A percentile compares a stretch with the other conserved stretches of the same genome.
Conservation (phyloP, 2,888 invertebrate genomes). For the Stenodema calcarata region DNA sequence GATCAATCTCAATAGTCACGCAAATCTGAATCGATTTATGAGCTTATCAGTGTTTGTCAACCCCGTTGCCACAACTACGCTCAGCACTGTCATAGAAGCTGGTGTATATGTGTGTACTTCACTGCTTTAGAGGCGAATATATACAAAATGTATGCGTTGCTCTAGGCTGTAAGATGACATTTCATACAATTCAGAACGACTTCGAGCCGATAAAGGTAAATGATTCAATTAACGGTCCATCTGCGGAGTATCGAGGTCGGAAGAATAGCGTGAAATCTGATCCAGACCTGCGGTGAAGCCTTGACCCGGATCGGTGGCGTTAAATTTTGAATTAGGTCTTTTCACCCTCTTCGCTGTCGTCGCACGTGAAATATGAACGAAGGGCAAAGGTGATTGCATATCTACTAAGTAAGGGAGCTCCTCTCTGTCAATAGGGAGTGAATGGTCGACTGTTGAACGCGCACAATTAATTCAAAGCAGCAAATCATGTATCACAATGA, state of each 20-base stretch:
- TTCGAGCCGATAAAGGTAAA: too few relatives aligned
- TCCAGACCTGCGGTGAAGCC: neutral
- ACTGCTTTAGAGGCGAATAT: too few relatives aligned
- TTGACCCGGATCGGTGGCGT: neutral
- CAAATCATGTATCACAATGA: too few relatives aligned
- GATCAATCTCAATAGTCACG: neutral
- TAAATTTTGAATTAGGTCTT: neutral
- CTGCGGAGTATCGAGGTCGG: neutral
- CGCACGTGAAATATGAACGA: neutral
- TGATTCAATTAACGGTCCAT: too few relatives aligned
- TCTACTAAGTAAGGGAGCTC: neutral
- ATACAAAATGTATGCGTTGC: too few relatives aligned
- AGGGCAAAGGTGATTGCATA: neutral
- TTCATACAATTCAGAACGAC: too few relatives aligned
- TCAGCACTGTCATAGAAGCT: neutral
- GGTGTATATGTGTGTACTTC: too few relatives aligned
- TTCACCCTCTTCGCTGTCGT: neutral
- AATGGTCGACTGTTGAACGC: too few relatives aligned
- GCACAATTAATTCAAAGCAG: too few relatives aligned
- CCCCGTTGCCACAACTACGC: constrained; percentile 22
- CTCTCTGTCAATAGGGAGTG: too few relatives aligned
- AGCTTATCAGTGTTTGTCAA: neutral
- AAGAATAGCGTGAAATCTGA: neutral
- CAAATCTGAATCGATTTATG: neutral
- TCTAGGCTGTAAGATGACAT: too few relatives aligned